A percentile compares a stretch with the other conserved stretches of the same genome.
Conservation (phyloP, 2,888 invertebrate genomes). For the Melangyna quadrimaculata region DNA sequence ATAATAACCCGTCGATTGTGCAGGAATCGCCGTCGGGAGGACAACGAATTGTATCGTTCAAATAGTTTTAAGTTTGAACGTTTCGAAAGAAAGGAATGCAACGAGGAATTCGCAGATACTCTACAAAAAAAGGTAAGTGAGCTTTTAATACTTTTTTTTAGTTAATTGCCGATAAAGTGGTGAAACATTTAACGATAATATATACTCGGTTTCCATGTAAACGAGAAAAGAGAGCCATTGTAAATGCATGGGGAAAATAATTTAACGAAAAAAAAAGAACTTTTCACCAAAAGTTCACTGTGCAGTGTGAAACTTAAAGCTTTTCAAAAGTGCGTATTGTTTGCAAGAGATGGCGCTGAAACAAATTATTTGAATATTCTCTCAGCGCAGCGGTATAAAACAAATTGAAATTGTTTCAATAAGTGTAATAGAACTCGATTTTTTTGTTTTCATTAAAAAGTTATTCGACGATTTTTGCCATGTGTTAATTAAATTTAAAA, state of each 20-base stretch:
- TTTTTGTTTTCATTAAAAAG: too few relatives aligned
- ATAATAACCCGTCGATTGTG: slow-evolving; percentile 88
- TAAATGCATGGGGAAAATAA: slow-evolving; percentile 3
- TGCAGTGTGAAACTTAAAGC: not conserved
- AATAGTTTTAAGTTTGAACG: slow-evolving; percentile 94
- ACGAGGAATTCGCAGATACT: slow-evolving; percentile 83
- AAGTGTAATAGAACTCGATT: too few relatives aligned
- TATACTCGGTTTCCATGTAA: not conserved
- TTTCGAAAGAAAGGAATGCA: slow-evolving; percentile 87
- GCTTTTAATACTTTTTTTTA: slow-evolving; percentile 25
- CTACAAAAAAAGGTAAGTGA: slow-evolving; percentile 87
- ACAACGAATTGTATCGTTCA: slow-evolving; percentile 92
- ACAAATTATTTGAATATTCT: too few relatives aligned
- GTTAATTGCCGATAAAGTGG: not conserved
- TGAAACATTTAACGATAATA: not conserved
- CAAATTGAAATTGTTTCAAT: too few relatives aligned
- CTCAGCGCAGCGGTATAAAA: too few relatives aligned
- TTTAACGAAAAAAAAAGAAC: slow-evolving; percentile 43
- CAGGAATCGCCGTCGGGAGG: slow-evolving; percentile 87
- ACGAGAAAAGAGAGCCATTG: not conserved
- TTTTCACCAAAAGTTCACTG: not conserved
- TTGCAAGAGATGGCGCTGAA: slow-evolving; percentile 31
- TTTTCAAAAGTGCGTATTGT: not conserved
- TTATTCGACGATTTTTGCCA: too few relatives aligned
- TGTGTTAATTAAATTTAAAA: too few relatives aligned